These are phyloP conservation scores for Hippolais icterina DNA, from an alignment of 2,113 vertebrate species.

Conservation along the genomic window DNA sequence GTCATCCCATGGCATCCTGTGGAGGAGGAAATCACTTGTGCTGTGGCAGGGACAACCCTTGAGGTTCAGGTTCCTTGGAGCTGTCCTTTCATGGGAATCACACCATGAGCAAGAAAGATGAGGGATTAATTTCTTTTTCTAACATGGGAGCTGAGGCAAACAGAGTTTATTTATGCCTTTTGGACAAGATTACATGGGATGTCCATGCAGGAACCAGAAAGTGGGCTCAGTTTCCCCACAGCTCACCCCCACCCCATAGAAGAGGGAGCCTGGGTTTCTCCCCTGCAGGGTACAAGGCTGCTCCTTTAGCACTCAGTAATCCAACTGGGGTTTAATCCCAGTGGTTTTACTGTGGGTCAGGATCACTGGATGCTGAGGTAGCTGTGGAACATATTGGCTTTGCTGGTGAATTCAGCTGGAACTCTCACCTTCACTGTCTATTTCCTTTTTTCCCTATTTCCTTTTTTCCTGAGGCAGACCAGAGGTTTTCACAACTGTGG, in stretches of 20 bases:
- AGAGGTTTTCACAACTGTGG: neutral
- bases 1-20: neutral
- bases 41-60: rapidly evolving
- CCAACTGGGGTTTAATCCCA: neutral
- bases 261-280: neutral
- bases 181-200: neutral
- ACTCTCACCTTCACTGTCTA: neutral
- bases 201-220: neutral
- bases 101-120: rapidly evolving
- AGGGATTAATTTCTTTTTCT: neutral
- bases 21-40: neutral
- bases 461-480: neutral
- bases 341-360: neutral
- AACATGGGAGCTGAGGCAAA: rapidly evolving
- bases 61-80: neutral
- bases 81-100: neutral
- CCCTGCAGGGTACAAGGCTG: neutral
- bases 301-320: neutral
- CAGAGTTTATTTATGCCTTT: neutral
- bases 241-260: neutral
- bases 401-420: neutral
- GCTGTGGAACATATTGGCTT: neutral
- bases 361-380: neutral
- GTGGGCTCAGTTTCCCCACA: neutral
- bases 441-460: neutral